A percentile compares a stretch with the other conserved stretches of the same genome.
Conservation (phyloP, 2,797 vertebrate genomes). For the Limnodromus scolopaceus region DNA sequence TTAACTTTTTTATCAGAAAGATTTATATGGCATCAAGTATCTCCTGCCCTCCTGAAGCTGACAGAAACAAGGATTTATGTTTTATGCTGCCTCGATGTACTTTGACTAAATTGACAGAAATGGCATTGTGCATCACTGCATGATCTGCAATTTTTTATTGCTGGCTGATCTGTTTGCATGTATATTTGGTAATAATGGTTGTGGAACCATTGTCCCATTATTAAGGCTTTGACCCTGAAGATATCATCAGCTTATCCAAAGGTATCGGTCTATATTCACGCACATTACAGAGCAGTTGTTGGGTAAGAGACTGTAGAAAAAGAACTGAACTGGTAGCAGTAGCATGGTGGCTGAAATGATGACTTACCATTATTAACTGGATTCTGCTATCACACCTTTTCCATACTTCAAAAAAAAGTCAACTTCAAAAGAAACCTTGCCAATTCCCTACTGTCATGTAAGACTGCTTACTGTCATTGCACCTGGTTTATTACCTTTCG, state of each 20-base stretch:
- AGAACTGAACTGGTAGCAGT: not conserved
- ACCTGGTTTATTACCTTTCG: not conserved
- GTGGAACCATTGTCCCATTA: not conserved
- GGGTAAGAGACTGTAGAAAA: not conserved
- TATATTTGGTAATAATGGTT: not conserved
- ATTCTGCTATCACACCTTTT: not conserved
- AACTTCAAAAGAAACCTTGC: not conserved
- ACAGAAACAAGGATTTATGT: not conserved
- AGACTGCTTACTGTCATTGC: not conserved
- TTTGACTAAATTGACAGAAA: not conserved
- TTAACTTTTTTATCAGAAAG: not conserved
- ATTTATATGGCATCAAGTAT: not conserved
- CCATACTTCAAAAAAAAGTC: not conserved
- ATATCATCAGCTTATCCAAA: not conserved
- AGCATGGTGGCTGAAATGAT: not conserved
- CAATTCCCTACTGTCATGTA: not conserved
- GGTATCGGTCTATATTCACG: not conserved
- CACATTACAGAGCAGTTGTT: not conserved
- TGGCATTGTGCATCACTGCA: not conserved
- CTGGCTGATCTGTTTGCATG: not conserved
- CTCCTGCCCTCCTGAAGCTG: not conserved
- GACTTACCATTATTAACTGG: not conserved
- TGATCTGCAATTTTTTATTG: not conserved
- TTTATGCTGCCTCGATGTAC: not conserved
- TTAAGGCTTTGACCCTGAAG: not conserved